phyloP scores from a whole-genome alignment of 2,113 vertebrate species.

The Accipiter cooperii region DNA sequence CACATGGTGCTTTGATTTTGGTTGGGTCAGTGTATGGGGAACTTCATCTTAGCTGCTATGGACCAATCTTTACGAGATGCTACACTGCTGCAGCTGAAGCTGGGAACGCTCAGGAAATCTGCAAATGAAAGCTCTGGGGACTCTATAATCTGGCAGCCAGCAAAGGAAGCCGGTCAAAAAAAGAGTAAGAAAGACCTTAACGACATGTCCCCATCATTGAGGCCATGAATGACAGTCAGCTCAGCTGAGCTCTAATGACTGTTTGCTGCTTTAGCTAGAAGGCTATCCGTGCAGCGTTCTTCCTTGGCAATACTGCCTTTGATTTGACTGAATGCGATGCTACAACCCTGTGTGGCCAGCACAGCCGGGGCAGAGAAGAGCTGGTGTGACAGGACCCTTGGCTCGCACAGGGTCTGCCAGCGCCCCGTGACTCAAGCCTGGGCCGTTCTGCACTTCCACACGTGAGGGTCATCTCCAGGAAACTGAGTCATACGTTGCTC shows the following conservation, averaged over 20 bases:
- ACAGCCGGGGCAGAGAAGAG: not conserved
- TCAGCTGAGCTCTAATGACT: not conserved
- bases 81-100: not conserved
- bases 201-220: not conserved
- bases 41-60: not conserved
- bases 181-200: not conserved
- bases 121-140: not conserved
- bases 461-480: not conserved
- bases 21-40: not conserved
- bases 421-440: not conserved
- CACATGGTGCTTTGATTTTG: not conserved
- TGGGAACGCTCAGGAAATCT: not conserved
- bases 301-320: not conserved
- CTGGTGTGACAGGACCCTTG: not conserved
- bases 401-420: not conserved
- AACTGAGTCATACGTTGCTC: not conserved
- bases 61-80: not conserved
- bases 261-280: not conserved
- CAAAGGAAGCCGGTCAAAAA: not conserved
- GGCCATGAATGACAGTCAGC: not conserved
- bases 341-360: not conserved
- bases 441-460: not conserved
- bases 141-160: not conserved
- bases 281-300: accelerated
- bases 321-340: not conserved